Evolutionary conservation across 2,113 vertebrate species (phyloP), one percentile per base, ranked within the genome.

Genomic region (Stigmatopora nigra): DNA sequence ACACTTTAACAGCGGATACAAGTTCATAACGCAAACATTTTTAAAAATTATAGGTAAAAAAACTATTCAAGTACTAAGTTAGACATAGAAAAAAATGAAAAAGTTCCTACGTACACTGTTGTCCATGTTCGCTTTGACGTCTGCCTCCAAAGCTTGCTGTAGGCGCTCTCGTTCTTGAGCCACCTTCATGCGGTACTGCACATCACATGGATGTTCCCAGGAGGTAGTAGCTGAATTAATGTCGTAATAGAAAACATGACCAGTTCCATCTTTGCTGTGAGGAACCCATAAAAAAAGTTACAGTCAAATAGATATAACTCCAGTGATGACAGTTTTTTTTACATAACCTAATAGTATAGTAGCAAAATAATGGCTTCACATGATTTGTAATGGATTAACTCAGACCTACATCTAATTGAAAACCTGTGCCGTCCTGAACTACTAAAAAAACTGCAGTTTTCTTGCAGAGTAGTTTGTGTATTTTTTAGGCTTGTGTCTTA

Each of bases 181-280:
- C 59, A 45, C 59, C 38, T 45, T 19, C 20, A 45, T 19, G 20
- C 59, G 41, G 41, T 61, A 61, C n/a, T 38, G 13, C 4, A 15
- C 59, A 13, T 61, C 41, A 5, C 19, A 8, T 20, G 59, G 59
- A 46, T 61, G 59, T 15, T 61, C 59, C 41, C 41, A 61, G 14
- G 12, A 22, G 41, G 59, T 22, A 45, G 41, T 22, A 19, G 3
- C n/a, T 20, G n/a, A 15, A 15, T 22, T 38, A 41, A 1, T 22
- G 59, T 61, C 22, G 59, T 22, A 11, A 45, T 22, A 45, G 59
- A 22, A 61, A 45, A 61, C 2, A 45, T 61, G 6, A n/a, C 41
- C 59, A 13, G 11, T 45, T 48, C 90, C 86, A 1, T 96, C 90
- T 75, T 94, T 93, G 84, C 97, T 99, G 80, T 1, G 0, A 0